phyloP scores from a whole-genome alignment of 1,140 invertebrate species.

The Zaprionus vittiger region DNA sequence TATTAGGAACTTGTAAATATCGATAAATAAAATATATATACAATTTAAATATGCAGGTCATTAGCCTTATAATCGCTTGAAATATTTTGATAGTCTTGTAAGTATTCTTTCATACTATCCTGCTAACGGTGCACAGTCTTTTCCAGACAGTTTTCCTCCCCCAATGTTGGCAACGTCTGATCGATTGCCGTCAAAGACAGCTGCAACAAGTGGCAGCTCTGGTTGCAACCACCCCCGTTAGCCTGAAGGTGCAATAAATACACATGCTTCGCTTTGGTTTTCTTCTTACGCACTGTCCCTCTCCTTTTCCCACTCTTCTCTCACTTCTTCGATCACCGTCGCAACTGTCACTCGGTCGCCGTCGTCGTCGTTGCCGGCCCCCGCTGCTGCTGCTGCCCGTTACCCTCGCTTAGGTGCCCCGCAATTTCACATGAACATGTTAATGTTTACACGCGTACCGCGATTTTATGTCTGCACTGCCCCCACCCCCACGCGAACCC shows the following conservation, averaged over 20 bases:
- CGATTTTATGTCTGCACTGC: conserved; percentile 74
- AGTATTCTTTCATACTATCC: neutral
- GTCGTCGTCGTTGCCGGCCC: neutral
- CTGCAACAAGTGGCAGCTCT: conserved; percentile 72
- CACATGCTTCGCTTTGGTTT: conserved; percentile 68
- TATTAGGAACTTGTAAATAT: no score
- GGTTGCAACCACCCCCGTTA: conserved; percentile 27
- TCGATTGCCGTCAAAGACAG: conserved; percentile 50
- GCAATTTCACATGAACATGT: conserved; percentile 81
- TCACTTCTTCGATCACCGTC: conserved; percentile 4
- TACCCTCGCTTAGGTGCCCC: conserved; percentile 41
- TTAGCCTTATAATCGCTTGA: neutral
- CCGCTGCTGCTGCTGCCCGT: conserved; percentile 8
- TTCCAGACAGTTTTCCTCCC: neutral
- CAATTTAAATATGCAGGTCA: neutral
- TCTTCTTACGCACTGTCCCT: conserved; percentile 15
- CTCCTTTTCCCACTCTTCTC: conserved; percentile 9
- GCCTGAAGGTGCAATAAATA: conserved; percentile 70
- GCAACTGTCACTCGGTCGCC: conserved; percentile 37
- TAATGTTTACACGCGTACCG: conserved; percentile 82
- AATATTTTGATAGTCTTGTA: no score
- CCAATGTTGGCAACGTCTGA: neutral
- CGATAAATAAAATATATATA: no score
- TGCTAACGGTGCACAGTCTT: neutral
- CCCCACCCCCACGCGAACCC: neutral